Percentiles rank a stretch among this genome's conserved stretches.
These are phyloP conservation scores for Castor canadensis DNA, from an alignment of 2,113 vertebrate genomes.

Conservation along the genomic window DNA sequence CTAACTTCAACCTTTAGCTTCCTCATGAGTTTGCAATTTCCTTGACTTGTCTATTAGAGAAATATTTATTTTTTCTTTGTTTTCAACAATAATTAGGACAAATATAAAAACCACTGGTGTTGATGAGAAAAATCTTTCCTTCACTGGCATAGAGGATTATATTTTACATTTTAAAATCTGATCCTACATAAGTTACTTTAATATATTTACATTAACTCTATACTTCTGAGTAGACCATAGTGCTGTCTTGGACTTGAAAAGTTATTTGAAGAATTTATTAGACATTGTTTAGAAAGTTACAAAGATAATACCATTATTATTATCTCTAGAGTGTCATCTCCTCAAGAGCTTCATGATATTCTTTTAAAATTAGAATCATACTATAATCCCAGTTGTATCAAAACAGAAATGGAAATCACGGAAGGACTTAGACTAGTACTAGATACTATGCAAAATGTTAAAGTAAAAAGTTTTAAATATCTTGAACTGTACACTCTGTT, in stretches of 20 bases:
- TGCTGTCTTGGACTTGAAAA: neutral
- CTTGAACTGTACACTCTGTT: neutral
- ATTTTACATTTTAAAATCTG: neutral
- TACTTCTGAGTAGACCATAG: neutral
- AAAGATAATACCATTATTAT: neutral
- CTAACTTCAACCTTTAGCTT: neutral
- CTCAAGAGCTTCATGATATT: neutral
- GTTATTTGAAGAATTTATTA: neutral
- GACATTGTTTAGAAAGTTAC: neutral
- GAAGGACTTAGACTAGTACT: neutral
- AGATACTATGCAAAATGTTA: neutral
- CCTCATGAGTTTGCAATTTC: neutral
- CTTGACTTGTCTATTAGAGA: neutral
- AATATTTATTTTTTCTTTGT: neutral
- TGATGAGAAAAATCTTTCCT: neutral
- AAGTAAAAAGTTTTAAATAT: neutral
- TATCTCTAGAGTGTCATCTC: neutral
- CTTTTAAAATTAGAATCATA: neutral
- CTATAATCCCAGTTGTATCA: neutral
- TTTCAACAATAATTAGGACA: neutral
- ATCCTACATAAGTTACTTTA: neutral
- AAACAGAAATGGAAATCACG: neutral
- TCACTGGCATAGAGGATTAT: neutral
- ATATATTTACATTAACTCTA: neutral
- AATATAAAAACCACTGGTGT: neutral